Evolutionary conservation across 2,888 invertebrate species (phyloP), one percentile per base, ranked within the genome.

Genomic region (Malthinus seriepunctatus): DNA sequence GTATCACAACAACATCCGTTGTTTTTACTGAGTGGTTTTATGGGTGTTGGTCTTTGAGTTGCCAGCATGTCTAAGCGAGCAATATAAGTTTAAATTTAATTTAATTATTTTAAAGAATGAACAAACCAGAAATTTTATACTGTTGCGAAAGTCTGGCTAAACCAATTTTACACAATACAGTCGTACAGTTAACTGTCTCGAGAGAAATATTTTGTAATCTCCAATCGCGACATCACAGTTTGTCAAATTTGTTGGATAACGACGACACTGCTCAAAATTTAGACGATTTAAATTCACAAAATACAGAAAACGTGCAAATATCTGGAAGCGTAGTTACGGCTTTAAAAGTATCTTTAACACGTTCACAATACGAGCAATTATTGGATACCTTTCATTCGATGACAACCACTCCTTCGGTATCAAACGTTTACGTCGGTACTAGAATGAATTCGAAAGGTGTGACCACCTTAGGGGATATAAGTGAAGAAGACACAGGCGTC

Each of bases 91-190:
- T 5, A 35, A 10, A 35, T 9, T 5, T 35, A 10, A 53, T 45
- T 68, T 76, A 69, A 59, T 69, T 54, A 46, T 85, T 11, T 77
- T 82, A 32, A 77, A 84, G 65, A 82, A 73, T 74, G 62, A 69
- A 71, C 14, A 71, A 73, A 55, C 71, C 90, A 54, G 88, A 88
- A 72, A 84, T 88, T 65, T 80, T 91, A 65, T 93, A 94, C 78
- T 87, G 86, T 64, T 91, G 90, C 74, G 83, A 84, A 60, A 81
- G 85, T 51, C 83, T 84, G 60, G 93, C 92, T n/a, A 86, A 87
- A 69, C 93, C 95, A 3, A 92, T 97, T 73, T 80, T 97, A 62
- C 93, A 96, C 78, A 89, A 96, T 77, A 96, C 96, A 0, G 86
- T 91, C 51, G 80, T 97, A 54, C 88, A 89, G 67, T 80, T 96